Evolutionary conservation across 2,888 invertebrate species (phyloP), one percentile per base, ranked within the genome.

Genomic region (Trilocha varians): DNA sequence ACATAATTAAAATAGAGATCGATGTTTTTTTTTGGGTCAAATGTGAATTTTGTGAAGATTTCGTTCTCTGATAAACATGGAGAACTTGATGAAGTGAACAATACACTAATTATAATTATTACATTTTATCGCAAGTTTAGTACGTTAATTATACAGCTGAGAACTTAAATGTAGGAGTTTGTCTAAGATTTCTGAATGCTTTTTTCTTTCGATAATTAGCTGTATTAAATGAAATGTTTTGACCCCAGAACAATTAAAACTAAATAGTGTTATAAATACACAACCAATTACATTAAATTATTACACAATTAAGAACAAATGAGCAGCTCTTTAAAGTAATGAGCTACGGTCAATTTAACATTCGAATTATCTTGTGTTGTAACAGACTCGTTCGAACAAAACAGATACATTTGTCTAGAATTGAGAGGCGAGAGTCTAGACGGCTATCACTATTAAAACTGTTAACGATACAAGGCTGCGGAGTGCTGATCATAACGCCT

Each of bases 331-430:
- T 57, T 25, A 25, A 25, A 64, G 62, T 70, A 65, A 59, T 62
- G 61, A 57, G 63, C 56, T 58, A 59, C 64, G 69, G 65, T 61
- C 70, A 71, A 70, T 74, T 74, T 66, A 72, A 71, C 65, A 61
- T 59, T 55, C 52, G 56, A 55, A 55, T 65, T 60, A 55, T 53
- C 57, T 55, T 55, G 59, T 48, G 43, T 52, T 50, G 38, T 50
- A 53, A 47, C 48, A 46, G 49, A 52, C 42, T 43, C 40, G 48
- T 48, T 45, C 49, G 51, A 53, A 52, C 50, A 59, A 58, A 61
- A 57, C 52, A 51, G 55, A 49, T 51, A 55, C 56, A 59, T 58
- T 57, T 56, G 61, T 62, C 64, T 60, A 55, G 65, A 49, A n/a
- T n/a, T n/a, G n/a, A n/a, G n/a, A n/a, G n/a, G n/a, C n/a, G n/a